Conservation (phyloP, 2,888 invertebrate species). For the Melipona beecheii region DNA sequence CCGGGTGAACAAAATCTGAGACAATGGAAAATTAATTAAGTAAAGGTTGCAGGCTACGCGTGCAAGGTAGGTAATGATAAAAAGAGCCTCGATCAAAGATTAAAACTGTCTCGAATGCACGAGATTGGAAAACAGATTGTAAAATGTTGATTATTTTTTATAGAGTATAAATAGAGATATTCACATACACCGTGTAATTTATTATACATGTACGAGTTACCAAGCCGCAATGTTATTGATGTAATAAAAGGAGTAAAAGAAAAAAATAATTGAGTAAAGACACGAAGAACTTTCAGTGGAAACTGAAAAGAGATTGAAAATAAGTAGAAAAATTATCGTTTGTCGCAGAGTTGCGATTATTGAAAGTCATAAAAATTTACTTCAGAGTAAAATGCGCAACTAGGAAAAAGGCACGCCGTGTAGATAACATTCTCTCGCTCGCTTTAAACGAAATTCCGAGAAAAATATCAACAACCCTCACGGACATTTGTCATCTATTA, state of each 20-base stretch:
- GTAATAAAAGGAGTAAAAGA: neutral
- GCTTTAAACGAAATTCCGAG: too few species aligned
- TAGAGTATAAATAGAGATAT: slow-evolving; percentile 13
- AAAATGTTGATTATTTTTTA: neutral
- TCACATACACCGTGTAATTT: slow-evolving; percentile 13
- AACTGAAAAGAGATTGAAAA: too few species aligned
- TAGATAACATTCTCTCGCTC: too few species aligned
- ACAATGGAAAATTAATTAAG: neutral
- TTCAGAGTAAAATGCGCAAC: too few species aligned
- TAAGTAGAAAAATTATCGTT: too few species aligned
- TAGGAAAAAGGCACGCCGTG: too few species aligned
- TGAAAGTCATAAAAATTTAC: too few species aligned
- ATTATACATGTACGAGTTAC: neutral
- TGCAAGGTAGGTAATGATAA: neutral
- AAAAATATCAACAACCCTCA: neutral
- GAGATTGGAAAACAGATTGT: neutral
- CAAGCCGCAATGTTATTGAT: neutral
- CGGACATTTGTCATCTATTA: neutral
- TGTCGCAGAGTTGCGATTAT: too few species aligned
- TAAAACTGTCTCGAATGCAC: too few species aligned
- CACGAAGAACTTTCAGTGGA: too few species aligned
- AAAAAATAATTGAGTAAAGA: neutral
- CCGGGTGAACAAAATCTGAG: neutral
- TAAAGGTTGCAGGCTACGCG: neutral
- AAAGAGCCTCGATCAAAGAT: neutral